A percentile compares a stretch with the other conserved stretches of the same genome.
Evolutionary conservation across 2,888 invertebrate species (phyloP).

Genomic region (Zaprionus lineosus): DNA sequence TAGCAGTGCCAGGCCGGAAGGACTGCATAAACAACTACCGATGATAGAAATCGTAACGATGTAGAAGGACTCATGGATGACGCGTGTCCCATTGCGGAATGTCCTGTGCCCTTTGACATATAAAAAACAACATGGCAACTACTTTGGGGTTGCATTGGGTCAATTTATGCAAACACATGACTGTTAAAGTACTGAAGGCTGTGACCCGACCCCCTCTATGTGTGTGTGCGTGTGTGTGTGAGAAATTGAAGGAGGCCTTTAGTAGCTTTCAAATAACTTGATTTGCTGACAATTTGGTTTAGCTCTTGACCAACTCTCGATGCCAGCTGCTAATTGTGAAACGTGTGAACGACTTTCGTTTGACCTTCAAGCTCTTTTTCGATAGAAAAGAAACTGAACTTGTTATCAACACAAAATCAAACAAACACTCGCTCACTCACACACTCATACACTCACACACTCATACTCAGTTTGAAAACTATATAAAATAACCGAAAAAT

Average conservation of each 20-base stretch:
- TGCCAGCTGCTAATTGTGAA: conserved; percentile 73
- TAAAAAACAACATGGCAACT: conserved; percentile 1
- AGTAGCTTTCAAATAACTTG: conserved; percentile 7
- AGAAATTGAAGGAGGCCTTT: background rate
- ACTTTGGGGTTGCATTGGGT: conserved; percentile 37
- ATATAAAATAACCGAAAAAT: conserved; percentile 28
- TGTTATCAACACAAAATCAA: conserved; percentile 70
- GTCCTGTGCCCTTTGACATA: conserved; percentile 52
- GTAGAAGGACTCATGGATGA: conserved; percentile 29
- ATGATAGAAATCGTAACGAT: conserved; percentile 41
- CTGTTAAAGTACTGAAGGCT: no score
- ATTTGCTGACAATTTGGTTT: conserved; percentile 1
- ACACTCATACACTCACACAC: conserved; percentile 12
- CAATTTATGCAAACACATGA: conserved; percentile 57
- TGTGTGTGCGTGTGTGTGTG: background rate
- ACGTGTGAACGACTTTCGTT: conserved; percentile 71
- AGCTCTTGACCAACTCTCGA: conserved; percentile 31
- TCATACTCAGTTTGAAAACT: conserved; percentile 18
- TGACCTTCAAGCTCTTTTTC: conserved; percentile 56
- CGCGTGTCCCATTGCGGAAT: conserved; percentile 73
- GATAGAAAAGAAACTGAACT: conserved; percentile 52
- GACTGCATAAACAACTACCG: conserved; percentile 64
- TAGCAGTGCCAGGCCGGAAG: conserved; percentile 16
- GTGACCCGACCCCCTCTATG: background rate
- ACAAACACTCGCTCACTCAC: no score